phyloP scores from a whole-genome alignment of 2,888 invertebrate genomes.

The Drosophila leonis region DNA sequence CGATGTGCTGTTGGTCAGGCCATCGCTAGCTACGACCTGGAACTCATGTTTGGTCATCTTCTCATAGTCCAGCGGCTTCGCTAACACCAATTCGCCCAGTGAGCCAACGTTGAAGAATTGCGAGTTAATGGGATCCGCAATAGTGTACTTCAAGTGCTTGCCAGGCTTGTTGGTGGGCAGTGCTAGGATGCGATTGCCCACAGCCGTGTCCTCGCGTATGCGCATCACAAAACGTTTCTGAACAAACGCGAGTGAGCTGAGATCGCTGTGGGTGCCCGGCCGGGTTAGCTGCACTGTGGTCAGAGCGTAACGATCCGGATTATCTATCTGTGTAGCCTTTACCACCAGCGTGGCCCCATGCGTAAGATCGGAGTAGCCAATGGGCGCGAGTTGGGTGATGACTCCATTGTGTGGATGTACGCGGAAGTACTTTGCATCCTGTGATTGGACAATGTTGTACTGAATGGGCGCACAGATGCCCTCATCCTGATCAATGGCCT shows the following conservation, averaged over 20 bases:
- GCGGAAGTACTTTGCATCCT: conserved; percentile 85
- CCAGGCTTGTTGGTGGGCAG: conserved; percentile 89
- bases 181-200: conserved; percentile 90
- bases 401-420: conserved; percentile 84
- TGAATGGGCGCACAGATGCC: conserved; percentile 85
- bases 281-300: conserved; percentile 91
- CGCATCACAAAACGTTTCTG: conserved; percentile 90
- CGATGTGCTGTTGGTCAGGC: conserved; percentile 90
- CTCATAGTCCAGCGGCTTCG: conserved; percentile 92
- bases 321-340: conserved; percentile 93
- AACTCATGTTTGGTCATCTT: conserved; percentile 90
- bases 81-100: conserved; percentile 92
- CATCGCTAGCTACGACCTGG: conserved; percentile 93
- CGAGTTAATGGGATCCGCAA: conserved; percentile 90
- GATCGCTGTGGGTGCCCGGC: conserved; percentile 86
- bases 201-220: conserved; percentile 91
- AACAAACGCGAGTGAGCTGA: conserved; percentile 87
- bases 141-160: conserved; percentile 90
- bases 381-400: conserved; percentile 82
- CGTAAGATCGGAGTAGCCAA: conserved; percentile 86
- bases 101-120: conserved; percentile 92
- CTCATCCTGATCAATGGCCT: conserved; percentile 91
- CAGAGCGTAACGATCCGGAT: conserved; percentile 94
- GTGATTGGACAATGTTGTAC: conserved; percentile 84
- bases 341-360: conserved; percentile 93